These are phyloP conservation scores for Drosophila maculinotata DNA, from an alignment of 2,888 invertebrate genomes.

Conservation along the genomic window DNA sequence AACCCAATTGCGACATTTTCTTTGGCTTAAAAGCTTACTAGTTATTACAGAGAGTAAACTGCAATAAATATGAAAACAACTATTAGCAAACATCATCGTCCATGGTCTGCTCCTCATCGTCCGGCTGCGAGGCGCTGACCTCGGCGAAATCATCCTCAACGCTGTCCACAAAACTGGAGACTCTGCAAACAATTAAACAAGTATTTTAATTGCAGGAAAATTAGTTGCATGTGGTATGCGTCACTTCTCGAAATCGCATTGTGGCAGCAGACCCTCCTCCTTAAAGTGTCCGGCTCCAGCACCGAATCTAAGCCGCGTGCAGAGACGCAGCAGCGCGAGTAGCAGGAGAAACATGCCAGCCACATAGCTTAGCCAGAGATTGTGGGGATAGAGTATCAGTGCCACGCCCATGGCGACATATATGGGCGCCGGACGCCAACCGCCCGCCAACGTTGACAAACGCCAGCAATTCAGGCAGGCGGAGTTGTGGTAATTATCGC, in stretches of 20 bases:
- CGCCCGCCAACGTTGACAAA: conserved; percentile 70
- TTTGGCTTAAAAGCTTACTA: too few relatives aligned
- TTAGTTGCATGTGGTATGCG: conserved; percentile 27
- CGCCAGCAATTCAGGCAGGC: conserved; percentile 82
- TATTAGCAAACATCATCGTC: conserved; percentile 83
- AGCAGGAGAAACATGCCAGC: conserved; percentile 85
- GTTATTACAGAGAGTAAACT: neutral
- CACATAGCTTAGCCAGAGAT: conserved; percentile 86
- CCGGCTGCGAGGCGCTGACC: conserved; percentile 67
- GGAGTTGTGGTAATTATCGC: conserved; percentile 73
- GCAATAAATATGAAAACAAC: neutral
- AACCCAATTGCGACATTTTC: too few relatives aligned
- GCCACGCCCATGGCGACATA: conserved; percentile 82
- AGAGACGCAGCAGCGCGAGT: conserved; percentile 85
- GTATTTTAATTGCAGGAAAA: conserved; percentile 25
- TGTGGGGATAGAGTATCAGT: conserved; percentile 84
- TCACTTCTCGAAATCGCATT: conserved; percentile 84
- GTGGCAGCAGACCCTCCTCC: conserved; percentile 83
- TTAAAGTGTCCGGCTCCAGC: conserved; percentile 62
- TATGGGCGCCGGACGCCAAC: conserved; percentile 83
- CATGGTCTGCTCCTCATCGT: conserved; percentile 81
- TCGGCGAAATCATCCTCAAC: conserved; percentile 82
- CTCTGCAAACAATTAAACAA: conserved; percentile 67
- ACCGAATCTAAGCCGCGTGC: conserved; percentile 78
- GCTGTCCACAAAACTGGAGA: conserved; percentile 81